These are phyloP conservation scores for Mus spicilegus DNA, from an alignment of 2,113 vertebrate genomes.

Conservation along the genomic window DNA sequence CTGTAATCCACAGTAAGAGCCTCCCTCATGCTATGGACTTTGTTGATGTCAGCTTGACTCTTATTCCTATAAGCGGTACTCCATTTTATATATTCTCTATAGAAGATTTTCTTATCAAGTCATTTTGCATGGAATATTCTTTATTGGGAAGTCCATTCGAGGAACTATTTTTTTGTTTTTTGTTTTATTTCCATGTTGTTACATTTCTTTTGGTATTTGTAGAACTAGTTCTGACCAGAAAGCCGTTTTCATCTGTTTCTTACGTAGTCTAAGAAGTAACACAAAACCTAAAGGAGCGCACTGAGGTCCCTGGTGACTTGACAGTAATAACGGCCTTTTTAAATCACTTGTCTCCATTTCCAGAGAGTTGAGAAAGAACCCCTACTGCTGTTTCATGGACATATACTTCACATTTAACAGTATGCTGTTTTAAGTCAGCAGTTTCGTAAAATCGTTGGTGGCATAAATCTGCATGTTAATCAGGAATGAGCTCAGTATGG, in stretches of 20 bases:
- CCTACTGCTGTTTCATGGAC: constrained; percentile 58
- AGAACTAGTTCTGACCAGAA: constrained; percentile 56
- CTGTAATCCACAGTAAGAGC: background rate
- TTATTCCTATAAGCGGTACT: constrained; percentile 52
- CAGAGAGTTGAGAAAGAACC: constrained; percentile 63
- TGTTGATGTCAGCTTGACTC: constrained; percentile 28
- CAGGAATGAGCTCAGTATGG: background rate
- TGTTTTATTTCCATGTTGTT: background rate
- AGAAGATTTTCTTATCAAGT: constrained; percentile 32
- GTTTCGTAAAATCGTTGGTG: constrained; percentile 43
- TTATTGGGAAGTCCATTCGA: background rate
- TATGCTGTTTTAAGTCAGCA: background rate
- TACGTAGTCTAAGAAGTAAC: constrained; percentile 33
- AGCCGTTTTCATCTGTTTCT: constrained; percentile 59
- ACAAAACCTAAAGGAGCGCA: constrained; percentile 55
- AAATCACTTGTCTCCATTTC: constrained; percentile 66
- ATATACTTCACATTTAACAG: constrained; percentile 65
- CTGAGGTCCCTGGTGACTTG: constrained; percentile 61
- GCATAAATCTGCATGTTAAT: constrained; percentile 57
- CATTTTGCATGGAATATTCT: constrained; percentile 44
- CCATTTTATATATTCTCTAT: constrained; percentile 56
- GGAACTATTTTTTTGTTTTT: too few relatives aligned
- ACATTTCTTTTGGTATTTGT: constrained; percentile 59
- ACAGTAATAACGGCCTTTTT: constrained; percentile 40
- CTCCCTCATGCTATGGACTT: background rate